Evolutionary conservation across 2,113 vertebrate species (phyloP).

Genomic region (Hydrolagus affinis): DNA sequence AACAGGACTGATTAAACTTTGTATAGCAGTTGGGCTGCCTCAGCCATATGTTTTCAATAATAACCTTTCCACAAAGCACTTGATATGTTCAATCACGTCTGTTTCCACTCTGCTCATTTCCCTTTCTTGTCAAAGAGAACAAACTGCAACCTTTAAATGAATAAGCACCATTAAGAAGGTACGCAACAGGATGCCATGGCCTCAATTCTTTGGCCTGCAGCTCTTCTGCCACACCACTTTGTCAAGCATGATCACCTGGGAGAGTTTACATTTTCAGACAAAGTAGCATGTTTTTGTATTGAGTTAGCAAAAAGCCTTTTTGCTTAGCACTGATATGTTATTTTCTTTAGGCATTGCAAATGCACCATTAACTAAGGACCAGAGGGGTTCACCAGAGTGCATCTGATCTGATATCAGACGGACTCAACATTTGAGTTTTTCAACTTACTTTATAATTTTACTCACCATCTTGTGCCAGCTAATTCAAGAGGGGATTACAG

Average conservation of each 20-base stretch:
- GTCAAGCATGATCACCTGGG: neutral
- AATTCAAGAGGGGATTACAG: too few relatives aligned
- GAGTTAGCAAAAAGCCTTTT: neutral
- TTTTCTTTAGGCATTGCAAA: neutral
- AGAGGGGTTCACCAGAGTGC: too few relatives aligned
- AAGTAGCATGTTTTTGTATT: neutral
- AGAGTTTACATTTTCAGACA: neutral
- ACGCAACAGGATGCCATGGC: neutral
- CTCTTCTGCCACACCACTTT: neutral
- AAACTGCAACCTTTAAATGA: neutral
- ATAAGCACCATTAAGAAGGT: neutral
- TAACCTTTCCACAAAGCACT: slow-evolving; percentile 1
- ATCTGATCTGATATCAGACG: too few relatives aligned
- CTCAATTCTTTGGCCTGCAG: neutral
- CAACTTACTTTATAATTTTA: too few relatives aligned
- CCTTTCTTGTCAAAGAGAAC: neutral
- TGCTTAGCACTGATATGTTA: neutral
- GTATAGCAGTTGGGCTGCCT: neutral
- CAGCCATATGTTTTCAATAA: slow-evolving; percentile 4
- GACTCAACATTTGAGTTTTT: too few relatives aligned
- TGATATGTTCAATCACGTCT: slow-evolving; percentile 16
- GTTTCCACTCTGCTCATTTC: neutral
- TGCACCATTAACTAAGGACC: too few relatives aligned
- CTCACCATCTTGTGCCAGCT: too few relatives aligned
- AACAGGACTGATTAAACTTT: neutral